Conservation (phyloP, 2,797 vertebrate genomes). For the Gymnocypris eckloni region DNA sequence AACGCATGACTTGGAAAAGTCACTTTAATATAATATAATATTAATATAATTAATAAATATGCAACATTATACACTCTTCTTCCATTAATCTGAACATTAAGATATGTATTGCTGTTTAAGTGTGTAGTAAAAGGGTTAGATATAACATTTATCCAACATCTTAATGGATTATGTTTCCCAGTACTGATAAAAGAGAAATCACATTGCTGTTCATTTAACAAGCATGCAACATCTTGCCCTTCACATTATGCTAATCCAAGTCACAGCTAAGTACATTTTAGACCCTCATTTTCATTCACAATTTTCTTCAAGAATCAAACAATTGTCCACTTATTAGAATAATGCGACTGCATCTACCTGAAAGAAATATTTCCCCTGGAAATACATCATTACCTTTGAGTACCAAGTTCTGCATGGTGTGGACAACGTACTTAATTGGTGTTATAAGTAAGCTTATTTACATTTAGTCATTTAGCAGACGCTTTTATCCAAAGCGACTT, state of each 20-base stretch:
- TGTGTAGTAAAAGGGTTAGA: slow-evolving; percentile 7
- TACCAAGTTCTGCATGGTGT: background rate
- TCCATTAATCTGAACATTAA: slow-evolving; percentile 8
- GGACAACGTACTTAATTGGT: slow-evolving; percentile 14
- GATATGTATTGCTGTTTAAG: slow-evolving; percentile 10
- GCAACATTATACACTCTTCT: background rate
- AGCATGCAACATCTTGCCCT: slow-evolving; percentile 15
- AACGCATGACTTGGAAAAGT: background rate
- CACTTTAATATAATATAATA: too few species aligned
- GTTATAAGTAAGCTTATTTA: background rate
- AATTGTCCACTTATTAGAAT: slow-evolving; percentile 25
- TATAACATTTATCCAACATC: slow-evolving; percentile 15
- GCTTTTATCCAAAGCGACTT: too few species aligned
- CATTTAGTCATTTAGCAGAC: too few species aligned
- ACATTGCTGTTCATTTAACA: background rate
- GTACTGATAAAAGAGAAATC: background rate
- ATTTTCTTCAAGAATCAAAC: slow-evolving; percentile 4
- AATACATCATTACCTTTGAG: slow-evolving; percentile 21
- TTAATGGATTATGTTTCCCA: slow-evolving; percentile 18
- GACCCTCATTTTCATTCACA: background rate
- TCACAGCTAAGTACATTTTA: too few species aligned
- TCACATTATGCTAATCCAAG: slow-evolving; percentile 14
- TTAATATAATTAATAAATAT: slow-evolving; percentile 13
- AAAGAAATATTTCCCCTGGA: background rate
- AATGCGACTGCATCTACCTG: background rate